Percentiles rank a stretch among this genome's conserved stretches.
Evolutionary conservation across 2,797 vertebrate species (phyloP).

Genomic region (Peromyscus aztecus): DNA sequence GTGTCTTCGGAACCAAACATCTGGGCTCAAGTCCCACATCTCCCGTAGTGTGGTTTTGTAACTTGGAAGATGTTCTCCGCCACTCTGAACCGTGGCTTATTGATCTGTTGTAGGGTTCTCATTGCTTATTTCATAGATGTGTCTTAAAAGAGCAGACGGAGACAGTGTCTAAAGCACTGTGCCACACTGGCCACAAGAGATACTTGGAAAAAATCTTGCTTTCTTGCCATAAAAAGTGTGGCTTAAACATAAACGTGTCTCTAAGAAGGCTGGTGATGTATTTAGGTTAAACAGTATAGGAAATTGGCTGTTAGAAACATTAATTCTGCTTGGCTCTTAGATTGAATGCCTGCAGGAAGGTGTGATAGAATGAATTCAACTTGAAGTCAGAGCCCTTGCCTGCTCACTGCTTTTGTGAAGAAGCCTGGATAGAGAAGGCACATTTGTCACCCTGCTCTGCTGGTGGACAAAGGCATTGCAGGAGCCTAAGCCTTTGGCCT

Average conservation of each 20-base stretch:
- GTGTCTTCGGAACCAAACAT: background rate
- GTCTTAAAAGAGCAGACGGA: background rate
- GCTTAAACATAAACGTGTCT: background rate
- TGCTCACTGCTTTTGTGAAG: background rate
- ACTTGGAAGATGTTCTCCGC: conserved; percentile 14
- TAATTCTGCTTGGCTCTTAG: background rate
- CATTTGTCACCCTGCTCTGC: background rate
- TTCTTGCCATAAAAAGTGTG: background rate
- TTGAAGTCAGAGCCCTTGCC: background rate
- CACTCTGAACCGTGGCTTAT: conserved; percentile 11
- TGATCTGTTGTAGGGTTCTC: background rate
- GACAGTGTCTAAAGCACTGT: background rate
- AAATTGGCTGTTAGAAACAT: background rate
- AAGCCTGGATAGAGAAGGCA: background rate
- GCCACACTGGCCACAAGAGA: background rate
- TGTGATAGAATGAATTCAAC: background rate
- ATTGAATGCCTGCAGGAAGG: background rate
- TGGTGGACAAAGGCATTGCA: background rate
- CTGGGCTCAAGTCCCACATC: conserved; percentile 31
- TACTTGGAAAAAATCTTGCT: background rate
- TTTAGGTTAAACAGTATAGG: background rate
- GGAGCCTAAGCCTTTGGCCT: background rate
- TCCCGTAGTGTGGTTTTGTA: conserved; percentile 20
- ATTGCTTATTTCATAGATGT: background rate
- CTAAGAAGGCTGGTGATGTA: background rate